phyloP scores from a whole-genome alignment of 92 coral and sea anemone species.

The Blastomussa wellsi region DNA sequence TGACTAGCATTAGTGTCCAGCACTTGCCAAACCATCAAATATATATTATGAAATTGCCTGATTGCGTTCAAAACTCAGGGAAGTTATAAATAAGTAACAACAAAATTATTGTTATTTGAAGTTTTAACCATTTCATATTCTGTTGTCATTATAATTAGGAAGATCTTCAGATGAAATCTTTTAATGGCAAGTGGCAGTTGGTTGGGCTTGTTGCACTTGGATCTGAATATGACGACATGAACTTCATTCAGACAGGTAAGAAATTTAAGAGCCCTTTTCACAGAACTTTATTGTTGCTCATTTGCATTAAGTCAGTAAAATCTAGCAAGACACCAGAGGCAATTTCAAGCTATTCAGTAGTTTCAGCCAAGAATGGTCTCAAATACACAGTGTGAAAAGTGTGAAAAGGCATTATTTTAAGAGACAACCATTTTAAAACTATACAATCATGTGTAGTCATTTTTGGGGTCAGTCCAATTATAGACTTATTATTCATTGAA shows the following conservation, averaged over 20 bases:
- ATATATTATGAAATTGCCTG: not conserved
- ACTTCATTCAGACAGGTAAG: constrained; percentile 16
- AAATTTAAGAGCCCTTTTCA: not conserved
- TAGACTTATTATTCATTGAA: too few species aligned
- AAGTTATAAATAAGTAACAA: not conserved
- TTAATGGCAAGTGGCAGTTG: constrained; percentile 35
- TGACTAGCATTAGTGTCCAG: too few species aligned
- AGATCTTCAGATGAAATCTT: constrained; percentile 48
- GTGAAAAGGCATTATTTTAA: too few species aligned
- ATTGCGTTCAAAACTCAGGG: not conserved
- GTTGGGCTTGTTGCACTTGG: constrained; percentile 57
- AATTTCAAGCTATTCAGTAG: too few species aligned
- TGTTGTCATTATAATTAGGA: constrained; percentile 40
- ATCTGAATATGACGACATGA: constrained; percentile 26
- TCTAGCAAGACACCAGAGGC: not conserved
- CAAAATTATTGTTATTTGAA: not conserved
- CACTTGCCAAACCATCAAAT: constrained; percentile 1
- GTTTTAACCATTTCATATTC: constrained; percentile 3
- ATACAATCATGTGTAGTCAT: too few species aligned
- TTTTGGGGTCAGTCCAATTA: too few species aligned
- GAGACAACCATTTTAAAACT: too few species aligned
- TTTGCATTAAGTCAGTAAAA: not conserved
- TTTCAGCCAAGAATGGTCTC: too few species aligned
- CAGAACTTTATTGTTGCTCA: not conserved
- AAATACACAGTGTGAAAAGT: too few species aligned